Evolutionary conservation across 30 jellyfish, hydroid and myxozoan genomes (phyloP).

Genomic region (Turritopsis rubra): DNA sequence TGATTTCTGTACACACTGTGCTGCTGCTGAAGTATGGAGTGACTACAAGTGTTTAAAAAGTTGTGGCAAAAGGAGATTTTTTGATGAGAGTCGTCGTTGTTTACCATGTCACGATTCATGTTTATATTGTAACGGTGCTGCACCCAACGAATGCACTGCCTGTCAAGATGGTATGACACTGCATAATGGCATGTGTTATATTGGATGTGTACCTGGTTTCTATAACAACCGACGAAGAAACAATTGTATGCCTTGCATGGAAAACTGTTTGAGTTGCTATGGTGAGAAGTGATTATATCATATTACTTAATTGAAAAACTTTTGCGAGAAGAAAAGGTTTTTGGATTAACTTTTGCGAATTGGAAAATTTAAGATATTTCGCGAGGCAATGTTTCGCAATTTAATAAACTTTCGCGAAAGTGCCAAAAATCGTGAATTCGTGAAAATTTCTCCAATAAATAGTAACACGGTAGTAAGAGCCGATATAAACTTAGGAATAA

Average conservation of each 20-base stretch:
- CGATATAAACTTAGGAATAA: no score
- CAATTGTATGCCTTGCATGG: constrained; percentile 24
- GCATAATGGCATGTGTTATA: constrained; percentile 28
- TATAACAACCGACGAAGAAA: not conserved
- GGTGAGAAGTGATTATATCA: not conserved
- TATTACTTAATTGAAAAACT: not conserved
- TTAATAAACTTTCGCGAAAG: no score
- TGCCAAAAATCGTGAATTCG: no score
- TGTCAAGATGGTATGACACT: constrained; percentile 42
- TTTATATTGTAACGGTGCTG: constrained; percentile 60
- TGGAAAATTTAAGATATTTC: no score
- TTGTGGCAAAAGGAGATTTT: constrained; percentile 50
- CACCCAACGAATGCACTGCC: constrained; percentile 57
- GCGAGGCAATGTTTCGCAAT: no score
- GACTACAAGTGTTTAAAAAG: constrained; percentile 48
- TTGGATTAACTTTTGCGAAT: no score
- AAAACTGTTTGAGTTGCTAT: constrained; percentile 28
- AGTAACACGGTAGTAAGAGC: no score
- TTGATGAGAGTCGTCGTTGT: constrained; percentile 35
- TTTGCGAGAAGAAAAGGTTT: not conserved
- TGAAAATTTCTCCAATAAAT: no score
- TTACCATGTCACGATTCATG: constrained; percentile 48
- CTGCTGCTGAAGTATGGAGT: constrained; percentile 50
- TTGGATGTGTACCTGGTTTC: constrained; percentile 30
- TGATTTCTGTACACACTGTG: constrained; percentile 70